Evolutionary conservation across 2,888 invertebrate species (phyloP).

Genomic region (Habrosyne pyritoides): DNA sequence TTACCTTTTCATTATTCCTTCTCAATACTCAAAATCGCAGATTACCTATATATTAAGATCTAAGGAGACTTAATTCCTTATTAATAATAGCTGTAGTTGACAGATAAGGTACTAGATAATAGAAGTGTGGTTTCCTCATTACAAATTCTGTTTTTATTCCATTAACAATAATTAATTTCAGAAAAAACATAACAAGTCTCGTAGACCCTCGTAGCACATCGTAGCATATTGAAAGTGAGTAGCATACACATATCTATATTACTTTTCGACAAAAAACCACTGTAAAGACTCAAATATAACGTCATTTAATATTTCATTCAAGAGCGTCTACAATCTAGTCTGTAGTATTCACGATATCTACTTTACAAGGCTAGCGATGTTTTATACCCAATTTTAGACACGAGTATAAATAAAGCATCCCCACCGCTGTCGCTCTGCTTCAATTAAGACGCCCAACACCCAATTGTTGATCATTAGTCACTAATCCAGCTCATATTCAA

Average conservation of each 20-base stretch:
- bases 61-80: too few relatives aligned
- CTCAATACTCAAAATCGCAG: too few relatives aligned
- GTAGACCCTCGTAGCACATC: not conserved
- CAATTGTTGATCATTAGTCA: conserved; percentile 82
- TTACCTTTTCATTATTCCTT: too few relatives aligned
- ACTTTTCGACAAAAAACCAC: not conserved
- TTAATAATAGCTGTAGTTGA: too few relatives aligned
- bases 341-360: conserved; percentile 5
- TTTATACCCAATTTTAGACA: not conserved
- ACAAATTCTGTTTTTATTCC: not conserved
- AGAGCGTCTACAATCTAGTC: not conserved
- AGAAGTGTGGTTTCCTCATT: too few relatives aligned
- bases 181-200: not conserved
- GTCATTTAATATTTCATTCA: not conserved
- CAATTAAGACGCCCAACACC: conserved; percentile 64
- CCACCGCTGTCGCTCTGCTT: conserved; percentile 24
- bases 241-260: not conserved
- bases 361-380: not conserved
- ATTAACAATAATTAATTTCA: not conserved
- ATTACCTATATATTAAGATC: too few relatives aligned
- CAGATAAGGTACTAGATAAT: too few relatives aligned
- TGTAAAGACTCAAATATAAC: not conserved
- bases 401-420: conserved; percentile 8
- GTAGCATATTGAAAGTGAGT: not conserved
- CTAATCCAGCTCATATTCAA: conserved; percentile 83